Evolutionary conservation across 2,888 invertebrate genomes (phyloP), one percentile per base, ranked within the genome.

Genomic region (Automeris io): DNA sequence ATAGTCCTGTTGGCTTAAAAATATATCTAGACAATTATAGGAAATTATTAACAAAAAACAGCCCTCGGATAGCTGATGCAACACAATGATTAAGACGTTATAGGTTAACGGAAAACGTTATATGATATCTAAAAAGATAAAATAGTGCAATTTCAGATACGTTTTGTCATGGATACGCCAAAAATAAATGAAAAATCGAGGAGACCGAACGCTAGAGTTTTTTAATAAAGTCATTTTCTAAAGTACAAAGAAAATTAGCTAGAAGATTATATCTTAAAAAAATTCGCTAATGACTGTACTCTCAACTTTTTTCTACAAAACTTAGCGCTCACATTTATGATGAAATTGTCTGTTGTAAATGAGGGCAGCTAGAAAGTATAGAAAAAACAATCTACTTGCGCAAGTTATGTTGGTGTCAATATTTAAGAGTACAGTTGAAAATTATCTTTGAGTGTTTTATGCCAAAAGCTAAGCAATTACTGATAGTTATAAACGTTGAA

Each of bases 381-480:
- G 66, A 66, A 69, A 69, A 71, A 71, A 67, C 67, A 69, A 61
- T 64, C 63, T 44, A 34, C 40, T 58, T 62, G 59, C 48, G 49
- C 47, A 49, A 49, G 54, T 36, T 32, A 40, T 35, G 34, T 36
- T 47, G 55, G 57, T 54, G 67, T 62, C 63, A 61, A 68, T 68
- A 69, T 70, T 68, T 71, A 70, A 70, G 60, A 60, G 60, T 44
- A 57, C 63, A 68, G 58, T 66, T 69, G 56, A 59, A 58, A 54
- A 54, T 52, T 23, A 6, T 23, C 19, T 21, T 11, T 31, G 13
- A 33, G 22, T n/a, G n/a, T n/a, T n/a, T n/a, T n/a, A n/a, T n/a
- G n/a, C n/a, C n/a, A n/a, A n/a, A n/a, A n/a, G n/a, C n/a, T n/a
- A n/a, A n/a, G n/a, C n/a, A n/a, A n/a, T n/a, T n/a, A n/a, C n/a